A percentile compares a stretch with the other conserved stretches of the same genome.
phyloP scores from a whole-genome alignment of 2,113 vertebrate genomes.

The Lepus europaeus region DNA sequence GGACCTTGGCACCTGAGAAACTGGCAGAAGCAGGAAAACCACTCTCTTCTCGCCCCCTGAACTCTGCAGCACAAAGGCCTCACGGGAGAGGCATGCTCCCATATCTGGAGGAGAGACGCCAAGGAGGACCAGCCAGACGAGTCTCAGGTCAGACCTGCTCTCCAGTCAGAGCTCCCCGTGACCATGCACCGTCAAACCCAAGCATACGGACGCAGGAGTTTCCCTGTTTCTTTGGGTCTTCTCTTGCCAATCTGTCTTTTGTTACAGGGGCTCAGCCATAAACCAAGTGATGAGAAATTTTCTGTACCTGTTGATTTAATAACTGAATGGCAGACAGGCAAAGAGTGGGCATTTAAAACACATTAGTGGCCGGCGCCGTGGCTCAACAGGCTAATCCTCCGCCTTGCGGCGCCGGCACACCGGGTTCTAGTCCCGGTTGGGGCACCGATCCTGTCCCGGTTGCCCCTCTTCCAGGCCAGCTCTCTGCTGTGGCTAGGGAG shows the following conservation, averaged over 20 bases:
- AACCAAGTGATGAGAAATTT: not conserved
- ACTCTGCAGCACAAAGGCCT: too few species aligned
- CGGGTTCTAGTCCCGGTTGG: too few species aligned
- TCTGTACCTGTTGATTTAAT: not conserved
- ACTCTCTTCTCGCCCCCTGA: not conserved
- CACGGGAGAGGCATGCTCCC: too few species aligned
- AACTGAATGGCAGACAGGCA: not conserved
- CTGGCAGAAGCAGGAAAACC: not conserved
- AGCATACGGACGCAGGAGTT: not conserved
- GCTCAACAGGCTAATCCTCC: too few species aligned
- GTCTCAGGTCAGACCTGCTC: not conserved
- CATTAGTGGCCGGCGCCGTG: too few species aligned
- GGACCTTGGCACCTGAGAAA: not conserved
- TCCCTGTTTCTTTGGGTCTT: not conserved
- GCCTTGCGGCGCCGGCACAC: too few species aligned
- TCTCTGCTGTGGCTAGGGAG: too few species aligned
- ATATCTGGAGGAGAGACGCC: not conserved
- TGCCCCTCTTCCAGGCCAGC: too few species aligned
- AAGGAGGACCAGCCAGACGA: not conserved
- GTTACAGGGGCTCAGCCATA: not conserved
- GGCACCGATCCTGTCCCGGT: too few species aligned
- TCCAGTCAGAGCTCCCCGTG: not conserved
- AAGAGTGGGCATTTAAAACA: not conserved
- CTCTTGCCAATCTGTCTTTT: not conserved
- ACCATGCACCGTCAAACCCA: not conserved